Conservation (phyloP, 2,113 vertebrate genomes). For the Dicerorhinus sumatrensis region DNA sequence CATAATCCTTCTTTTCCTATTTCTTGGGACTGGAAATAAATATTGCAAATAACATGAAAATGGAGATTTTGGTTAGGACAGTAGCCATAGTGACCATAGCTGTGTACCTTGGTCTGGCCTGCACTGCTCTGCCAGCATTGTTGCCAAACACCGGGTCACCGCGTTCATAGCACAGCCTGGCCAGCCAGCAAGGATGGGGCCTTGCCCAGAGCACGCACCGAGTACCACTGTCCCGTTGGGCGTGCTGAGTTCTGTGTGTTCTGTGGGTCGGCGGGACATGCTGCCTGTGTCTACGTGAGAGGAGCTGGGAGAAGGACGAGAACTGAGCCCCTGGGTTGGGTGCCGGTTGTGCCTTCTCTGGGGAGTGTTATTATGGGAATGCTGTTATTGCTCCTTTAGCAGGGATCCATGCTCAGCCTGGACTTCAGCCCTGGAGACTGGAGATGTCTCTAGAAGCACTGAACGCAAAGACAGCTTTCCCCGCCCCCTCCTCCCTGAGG, state of each 20-base stretch:
- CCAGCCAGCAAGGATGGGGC: not conserved
- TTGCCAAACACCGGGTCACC: too few species aligned
- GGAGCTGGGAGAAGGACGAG: not conserved
- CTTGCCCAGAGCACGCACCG: not conserved
- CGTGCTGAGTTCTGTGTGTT: not conserved
- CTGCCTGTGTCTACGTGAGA: not conserved
- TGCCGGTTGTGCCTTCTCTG: not conserved
- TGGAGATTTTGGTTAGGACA: not conserved
- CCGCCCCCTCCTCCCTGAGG: accelerated
- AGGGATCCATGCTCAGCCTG: not conserved
- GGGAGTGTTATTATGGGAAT: not conserved
- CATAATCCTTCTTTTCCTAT: too few species aligned
- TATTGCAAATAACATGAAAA: not conserved
- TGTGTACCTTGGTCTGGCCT: not conserved
- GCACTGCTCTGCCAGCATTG: not conserved
- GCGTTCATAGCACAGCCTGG: not conserved
- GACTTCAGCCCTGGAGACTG: not conserved
- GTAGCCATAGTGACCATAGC: not conserved
- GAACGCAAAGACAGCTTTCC: not conserved
- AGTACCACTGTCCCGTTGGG: too few species aligned
- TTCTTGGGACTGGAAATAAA: too few species aligned
- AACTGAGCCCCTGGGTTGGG: not conserved
- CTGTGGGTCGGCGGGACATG: not conserved
- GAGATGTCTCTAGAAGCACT: not conserved
- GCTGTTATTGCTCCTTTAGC: not conserved